Percentiles rank a stretch among this genome's conserved stretches.
These are phyloP conservation scores for Brenthis daphne DNA, from an alignment of 2,888 invertebrate species.

Conservation along the genomic window DNA sequence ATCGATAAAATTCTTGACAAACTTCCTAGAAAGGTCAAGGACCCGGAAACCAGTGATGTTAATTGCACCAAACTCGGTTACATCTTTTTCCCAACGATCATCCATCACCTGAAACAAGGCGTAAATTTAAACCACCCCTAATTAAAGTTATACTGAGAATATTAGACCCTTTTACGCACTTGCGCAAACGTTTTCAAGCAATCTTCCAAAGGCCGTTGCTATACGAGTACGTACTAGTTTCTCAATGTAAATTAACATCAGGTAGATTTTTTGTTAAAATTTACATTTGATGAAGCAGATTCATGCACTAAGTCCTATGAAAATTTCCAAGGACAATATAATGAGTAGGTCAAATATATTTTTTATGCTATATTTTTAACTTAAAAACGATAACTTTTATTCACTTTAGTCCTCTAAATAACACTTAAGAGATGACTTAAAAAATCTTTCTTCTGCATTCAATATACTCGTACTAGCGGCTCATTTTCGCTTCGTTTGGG, in stretches of 20 bases:
- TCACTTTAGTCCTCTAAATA: too few relatives aligned
- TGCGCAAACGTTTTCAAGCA: conserved; percentile 2
- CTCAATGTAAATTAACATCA: not conserved
- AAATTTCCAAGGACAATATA: too few relatives aligned
- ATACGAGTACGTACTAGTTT: not conserved
- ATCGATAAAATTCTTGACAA: conserved; percentile 91
- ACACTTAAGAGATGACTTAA: too few relatives aligned
- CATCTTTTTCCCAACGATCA: conserved; percentile 95
- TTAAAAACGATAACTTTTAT: too few relatives aligned
- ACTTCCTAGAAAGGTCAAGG: conserved; percentile 89
- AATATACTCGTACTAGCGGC: too few relatives aligned
- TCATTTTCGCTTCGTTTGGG: too few relatives aligned
- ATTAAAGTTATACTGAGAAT: conserved; percentile 16
- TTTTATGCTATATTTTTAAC: too few relatives aligned
- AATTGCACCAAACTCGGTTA: conserved; percentile 96
- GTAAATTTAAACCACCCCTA: conserved; percentile 20
- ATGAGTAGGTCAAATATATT: too few relatives aligned
- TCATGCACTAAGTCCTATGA: too few relatives aligned
- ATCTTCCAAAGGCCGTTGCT: not conserved
- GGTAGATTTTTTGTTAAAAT: too few relatives aligned
- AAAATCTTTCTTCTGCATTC: too few relatives aligned
- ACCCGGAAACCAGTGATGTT: conserved; percentile 98
- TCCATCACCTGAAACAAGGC: conserved; percentile 91
- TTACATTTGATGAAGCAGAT: too few relatives aligned
- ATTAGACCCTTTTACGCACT: conserved; percentile 8